Conservation (phyloP, 2,797 vertebrate species). For the Euthynnus affinis region DNA sequence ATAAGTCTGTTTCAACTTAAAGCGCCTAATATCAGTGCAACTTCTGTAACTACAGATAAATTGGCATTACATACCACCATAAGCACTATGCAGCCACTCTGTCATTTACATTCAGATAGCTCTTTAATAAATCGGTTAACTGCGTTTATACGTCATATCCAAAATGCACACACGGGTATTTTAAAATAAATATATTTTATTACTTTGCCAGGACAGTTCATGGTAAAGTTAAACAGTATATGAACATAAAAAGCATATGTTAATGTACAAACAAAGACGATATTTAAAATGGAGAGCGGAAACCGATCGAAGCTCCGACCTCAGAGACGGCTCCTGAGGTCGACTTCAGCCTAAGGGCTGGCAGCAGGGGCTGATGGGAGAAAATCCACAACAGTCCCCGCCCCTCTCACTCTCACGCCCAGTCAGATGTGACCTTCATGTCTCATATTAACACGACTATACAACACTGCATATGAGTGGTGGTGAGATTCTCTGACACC, state of each 20-base stretch:
- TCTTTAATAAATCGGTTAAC: too few species aligned
- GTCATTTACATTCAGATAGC: neutral
- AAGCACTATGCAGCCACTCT: too few species aligned
- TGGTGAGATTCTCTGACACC: constrained; percentile 45
- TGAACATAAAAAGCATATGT: constrained; percentile 98
- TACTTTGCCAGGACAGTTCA: constrained; percentile 98
- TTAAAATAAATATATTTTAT: constrained; percentile 99
- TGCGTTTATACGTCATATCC: neutral
- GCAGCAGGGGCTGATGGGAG: constrained; percentile 41
- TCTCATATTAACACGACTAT: constrained; percentile 64
- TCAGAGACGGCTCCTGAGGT: constrained; percentile 63
- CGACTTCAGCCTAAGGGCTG: constrained; percentile 9
- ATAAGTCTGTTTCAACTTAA: too few species aligned
- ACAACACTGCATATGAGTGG: constrained; percentile 73
- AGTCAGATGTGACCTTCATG: constrained; percentile 34
- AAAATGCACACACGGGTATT: constrained; percentile 37
- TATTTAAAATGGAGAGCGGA: constrained; percentile 89
- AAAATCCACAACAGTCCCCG: neutral
- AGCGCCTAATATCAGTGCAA: too few species aligned
- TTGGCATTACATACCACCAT: too few species aligned
- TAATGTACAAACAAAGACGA: constrained; percentile 94
- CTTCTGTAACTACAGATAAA: too few species aligned
- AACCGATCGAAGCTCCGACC: constrained; percentile 84
- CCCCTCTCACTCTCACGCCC: constrained; percentile 31
- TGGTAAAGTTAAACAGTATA: constrained; percentile 98